Evolutionary conservation across 2,888 invertebrate species (phyloP), one percentile per base, ranked within the genome.

Genomic region (Catocala sponsa): DNA sequence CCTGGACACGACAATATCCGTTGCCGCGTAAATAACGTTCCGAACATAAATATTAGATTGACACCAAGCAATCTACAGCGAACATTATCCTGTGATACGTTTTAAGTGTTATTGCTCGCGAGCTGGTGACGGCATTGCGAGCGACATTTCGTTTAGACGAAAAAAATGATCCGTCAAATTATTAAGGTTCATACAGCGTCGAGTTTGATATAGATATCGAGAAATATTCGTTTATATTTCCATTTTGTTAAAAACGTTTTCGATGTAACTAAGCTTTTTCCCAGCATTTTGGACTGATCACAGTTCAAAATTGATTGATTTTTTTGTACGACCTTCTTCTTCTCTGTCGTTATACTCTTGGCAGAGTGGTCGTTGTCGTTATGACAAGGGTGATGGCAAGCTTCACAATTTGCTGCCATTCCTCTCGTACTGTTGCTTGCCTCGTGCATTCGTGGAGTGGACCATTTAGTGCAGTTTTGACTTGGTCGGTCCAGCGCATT

Each of bases 21-120:
- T 86, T 81, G 83, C 84, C 63, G 79, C 78, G 78, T 76, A 82
- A 85, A 87, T 87, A 86, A 82, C 76, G 77, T 70, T 64, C 68
- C 52, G 73, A 71, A 78, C 78, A 85, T 90, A 90, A 90, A 90
- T 90, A 89, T 88, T 88, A 84, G 79, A 90, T 88, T 77, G 90
- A 84, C 81, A 81, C 66, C 75, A 62, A 79, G 88, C 89, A 88
- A 89, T 90, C 85, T 87, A 87, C 82, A 76, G 58, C 70, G 77
- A 72, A 85, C 85, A 83, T 89, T 84, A 84, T 74, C 38, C 71
- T 57, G 63, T 58, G 66, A 70, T 77, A 78, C 68, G 76, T 70
- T 71, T 83, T 83, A 84, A 85, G 79, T 84, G 79, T 87, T 85
- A 83, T 83, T 72, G 78, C 76, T 71, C 12, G 48, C 41, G 60